Base-by-base conservation (phyloP, 37 sponge, comb jelly and placozoan species). In the Agelas oroides region DNA sequence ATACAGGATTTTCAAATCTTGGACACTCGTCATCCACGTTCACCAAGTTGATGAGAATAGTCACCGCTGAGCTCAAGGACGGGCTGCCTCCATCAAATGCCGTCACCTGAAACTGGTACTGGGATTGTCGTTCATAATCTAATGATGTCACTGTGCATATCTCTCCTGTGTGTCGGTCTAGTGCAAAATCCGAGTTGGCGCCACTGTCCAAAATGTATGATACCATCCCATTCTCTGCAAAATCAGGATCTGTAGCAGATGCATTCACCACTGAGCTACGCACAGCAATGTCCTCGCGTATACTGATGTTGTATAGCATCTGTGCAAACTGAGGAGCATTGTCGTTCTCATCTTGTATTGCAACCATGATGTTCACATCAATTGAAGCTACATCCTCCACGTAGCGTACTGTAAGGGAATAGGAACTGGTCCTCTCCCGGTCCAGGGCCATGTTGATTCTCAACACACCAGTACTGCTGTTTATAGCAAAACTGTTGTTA, bases 21-120 rank as follows among this genome's bases (percentile, higher is more conserved):
- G 91, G 86, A 57, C 91, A 91, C 59, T 81, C 82, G 57, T 91
- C 91, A 53, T 91, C 86, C 41, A 80, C 58, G 57, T 90, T 90
- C 24, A 61, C 33, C 12, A 90, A 17, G 32, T n/a, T 56, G 18
- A 84, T 64, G 1, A 85, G 11, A 16, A 91, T 71, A 24, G 56
- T 76, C 12, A 70, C 82, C 15, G 28, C 53, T 5, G 86, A 75
- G 55, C 23, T 65, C 35, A 70, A 67, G 17, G 75, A 56, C 14
- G 88, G 84, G 24, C 8, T 73, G 17, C 94, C 94, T 18, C 63
- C 68, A 73, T 94, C 94, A 12, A 16, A 53, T 20, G 88, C 94
- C 19, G 63, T 82, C 11, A 94, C 63, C 36, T 35, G 35, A 25
- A 94, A 73, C 35, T 56, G 65, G 58, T 84, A 84, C 19, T 35